Percentiles rank a stretch among this genome's conserved stretches.
Conservation (phyloP, 2,113 vertebrate species). For the Noturus placidus region DNA sequence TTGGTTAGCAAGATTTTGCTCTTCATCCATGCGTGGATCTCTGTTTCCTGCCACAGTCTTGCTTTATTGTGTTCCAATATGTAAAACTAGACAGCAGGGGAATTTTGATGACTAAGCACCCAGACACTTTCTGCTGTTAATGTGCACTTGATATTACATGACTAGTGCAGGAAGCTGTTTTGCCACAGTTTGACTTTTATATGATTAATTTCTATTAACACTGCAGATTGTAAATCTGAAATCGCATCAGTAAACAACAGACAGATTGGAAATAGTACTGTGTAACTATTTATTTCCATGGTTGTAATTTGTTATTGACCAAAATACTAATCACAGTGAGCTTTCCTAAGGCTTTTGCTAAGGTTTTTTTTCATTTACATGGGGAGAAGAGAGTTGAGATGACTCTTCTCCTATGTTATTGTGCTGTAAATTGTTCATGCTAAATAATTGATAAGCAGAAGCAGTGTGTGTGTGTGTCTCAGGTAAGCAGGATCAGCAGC, state of each 20-base stretch:
- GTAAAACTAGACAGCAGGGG: constrained; percentile 48
- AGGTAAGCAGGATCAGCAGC: constrained; percentile 38
- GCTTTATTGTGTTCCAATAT: constrained; percentile 36
- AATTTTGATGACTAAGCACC: constrained; percentile 56
- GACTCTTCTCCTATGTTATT: constrained; percentile 37
- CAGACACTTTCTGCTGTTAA: constrained; percentile 44
- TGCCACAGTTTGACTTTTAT: constrained; percentile 19
- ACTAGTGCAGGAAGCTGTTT: constrained; percentile 23
- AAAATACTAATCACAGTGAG: constrained; percentile 6
- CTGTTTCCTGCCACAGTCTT: constrained; percentile 37
- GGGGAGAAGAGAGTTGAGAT: not conserved
- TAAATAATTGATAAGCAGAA: constrained; percentile 54
- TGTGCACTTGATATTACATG: constrained; percentile 39
- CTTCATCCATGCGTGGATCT: constrained; percentile 7
- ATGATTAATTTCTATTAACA: constrained; percentile 20
- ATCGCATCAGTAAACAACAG: not conserved
- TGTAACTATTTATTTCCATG: not conserved
- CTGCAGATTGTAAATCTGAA: not conserved
- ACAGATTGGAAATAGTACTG: not conserved
- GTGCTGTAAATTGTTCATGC: constrained; percentile 44
- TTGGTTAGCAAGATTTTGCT: constrained; percentile 1
- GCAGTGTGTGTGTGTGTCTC: constrained; percentile 38
- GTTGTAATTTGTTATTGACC: not conserved
- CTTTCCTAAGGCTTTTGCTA: not conserved
- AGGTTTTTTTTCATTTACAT: not conserved